Evolutionary conservation across 2,797 vertebrate genomes (phyloP).

Genomic region (Tachyglossus aculeatus): DNA sequence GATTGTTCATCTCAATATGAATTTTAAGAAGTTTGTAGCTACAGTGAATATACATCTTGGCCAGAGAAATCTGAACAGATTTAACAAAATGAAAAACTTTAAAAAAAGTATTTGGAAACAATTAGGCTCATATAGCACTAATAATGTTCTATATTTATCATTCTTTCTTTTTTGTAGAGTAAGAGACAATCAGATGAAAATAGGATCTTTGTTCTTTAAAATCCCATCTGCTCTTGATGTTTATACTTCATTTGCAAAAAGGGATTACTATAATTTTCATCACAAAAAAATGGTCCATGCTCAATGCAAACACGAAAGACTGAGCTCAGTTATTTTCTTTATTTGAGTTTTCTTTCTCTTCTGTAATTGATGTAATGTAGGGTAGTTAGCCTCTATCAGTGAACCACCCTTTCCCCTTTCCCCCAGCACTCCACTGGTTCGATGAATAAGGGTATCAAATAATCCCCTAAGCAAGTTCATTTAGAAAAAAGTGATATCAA

Average conservation of each 20-base stretch:
- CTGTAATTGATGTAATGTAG: constrained; percentile 5
- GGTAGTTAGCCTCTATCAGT: constrained; percentile 9
- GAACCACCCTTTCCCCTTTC: background rate
- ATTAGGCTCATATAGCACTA: background rate
- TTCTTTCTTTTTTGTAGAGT: background rate
- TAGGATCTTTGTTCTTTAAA: background rate
- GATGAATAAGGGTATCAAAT: constrained; percentile 52
- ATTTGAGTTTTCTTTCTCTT: background rate
- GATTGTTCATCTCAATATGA: background rate
- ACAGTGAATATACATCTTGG: background rate
- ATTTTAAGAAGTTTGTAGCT: background rate
- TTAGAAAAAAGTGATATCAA: constrained; percentile 65
- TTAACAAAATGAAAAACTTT: background rate
- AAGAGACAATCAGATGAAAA: constrained; percentile 2
- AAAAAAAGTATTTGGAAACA: background rate
- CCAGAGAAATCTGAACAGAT: background rate
- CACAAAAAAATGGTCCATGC: background rate
- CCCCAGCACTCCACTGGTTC: constrained; percentile 41
- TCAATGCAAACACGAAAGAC: background rate
- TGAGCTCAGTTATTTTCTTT: background rate
- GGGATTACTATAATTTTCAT: background rate
- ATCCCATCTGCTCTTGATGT: background rate
- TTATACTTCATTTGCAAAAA: background rate
- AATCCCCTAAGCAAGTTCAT: constrained; percentile 54
- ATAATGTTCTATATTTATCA: constrained; percentile 1